A percentile compares a stretch with the other conserved stretches of the same genome.
Evolutionary conservation across 2,797 vertebrate species (phyloP).

Genomic region (Varecia variegata): DNA sequence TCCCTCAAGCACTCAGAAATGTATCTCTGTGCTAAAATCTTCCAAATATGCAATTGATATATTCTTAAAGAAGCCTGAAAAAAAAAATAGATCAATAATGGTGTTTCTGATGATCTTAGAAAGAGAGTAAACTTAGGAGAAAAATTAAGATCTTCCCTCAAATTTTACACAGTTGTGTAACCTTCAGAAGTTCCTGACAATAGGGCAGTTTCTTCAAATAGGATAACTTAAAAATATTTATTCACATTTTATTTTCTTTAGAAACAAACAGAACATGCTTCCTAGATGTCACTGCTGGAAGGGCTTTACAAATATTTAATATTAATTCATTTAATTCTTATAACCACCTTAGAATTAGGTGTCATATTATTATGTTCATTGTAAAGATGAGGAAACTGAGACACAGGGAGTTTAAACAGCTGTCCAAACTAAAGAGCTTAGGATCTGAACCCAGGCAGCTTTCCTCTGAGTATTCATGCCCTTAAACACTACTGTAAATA

Average conservation of each 20-base stretch:
- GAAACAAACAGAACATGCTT: background rate
- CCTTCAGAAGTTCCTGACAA: background rate
- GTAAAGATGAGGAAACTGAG: background rate
- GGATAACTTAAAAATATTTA: background rate
- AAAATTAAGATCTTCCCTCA: background rate
- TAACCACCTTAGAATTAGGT: background rate
- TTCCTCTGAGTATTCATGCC: background rate
- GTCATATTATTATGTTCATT: background rate
- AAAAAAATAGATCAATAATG: background rate
- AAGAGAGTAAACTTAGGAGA: background rate
- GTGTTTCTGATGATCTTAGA: background rate
- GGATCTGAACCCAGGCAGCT: background rate
- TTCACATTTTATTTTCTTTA: conserved; percentile 19
- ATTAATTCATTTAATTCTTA: background rate
- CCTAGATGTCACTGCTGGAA: background rate
- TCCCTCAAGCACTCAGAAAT: background rate
- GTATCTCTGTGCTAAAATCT: background rate
- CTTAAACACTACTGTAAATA: background rate
- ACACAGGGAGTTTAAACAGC: background rate
- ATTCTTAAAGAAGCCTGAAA: background rate
- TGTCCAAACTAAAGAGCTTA: background rate
- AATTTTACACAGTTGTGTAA: background rate
- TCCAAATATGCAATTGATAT: background rate
- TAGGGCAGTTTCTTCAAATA: background rate
- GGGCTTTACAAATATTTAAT: background rate